Evolutionary conservation across 2,888 invertebrate genomes (phyloP).

Genomic region (Monochamus alternatus): DNA sequence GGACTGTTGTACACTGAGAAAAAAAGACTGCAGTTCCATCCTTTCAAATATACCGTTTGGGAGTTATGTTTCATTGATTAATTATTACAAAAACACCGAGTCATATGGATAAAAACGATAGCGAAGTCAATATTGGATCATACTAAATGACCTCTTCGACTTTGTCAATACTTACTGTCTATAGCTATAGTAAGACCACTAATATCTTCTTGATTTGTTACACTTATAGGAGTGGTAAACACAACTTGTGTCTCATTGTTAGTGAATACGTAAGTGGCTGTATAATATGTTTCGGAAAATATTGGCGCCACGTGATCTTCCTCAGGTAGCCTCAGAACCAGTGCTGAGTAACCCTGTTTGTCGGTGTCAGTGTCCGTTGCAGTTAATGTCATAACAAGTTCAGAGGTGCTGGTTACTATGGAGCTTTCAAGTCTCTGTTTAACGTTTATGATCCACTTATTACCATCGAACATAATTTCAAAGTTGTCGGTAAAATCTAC

Average conservation of each 20-base stretch:
- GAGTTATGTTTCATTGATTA: too few relatives aligned
- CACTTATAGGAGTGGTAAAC: constrained; percentile 9
- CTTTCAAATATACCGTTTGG: too few relatives aligned
- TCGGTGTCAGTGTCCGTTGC: constrained; percentile 24
- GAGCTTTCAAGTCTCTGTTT: constrained; percentile 24
- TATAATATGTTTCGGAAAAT: constrained; percentile 3
- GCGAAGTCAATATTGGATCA: neutral
- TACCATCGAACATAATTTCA: constrained; percentile 20
- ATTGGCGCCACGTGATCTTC: neutral
- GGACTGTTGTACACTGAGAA: too few relatives aligned
- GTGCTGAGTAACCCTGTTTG: constrained; percentile 15
- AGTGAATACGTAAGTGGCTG: constrained; percentile 1
- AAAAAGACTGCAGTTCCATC: too few relatives aligned
- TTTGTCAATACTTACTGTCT: constrained; percentile 20
- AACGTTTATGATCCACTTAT: constrained; percentile 39
- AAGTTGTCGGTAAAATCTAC: constrained; percentile 40
- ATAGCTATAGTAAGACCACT: neutral
- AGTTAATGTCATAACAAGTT: constrained; percentile 33
- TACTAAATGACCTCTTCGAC: too few relatives aligned
- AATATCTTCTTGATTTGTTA: constrained; percentile 17
- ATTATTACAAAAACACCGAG: too few relatives aligned
- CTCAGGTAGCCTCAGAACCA: constrained; percentile 26
- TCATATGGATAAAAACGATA: neutral
- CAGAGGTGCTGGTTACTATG: constrained; percentile 15
- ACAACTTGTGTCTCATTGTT: neutral